A percentile compares a stretch with the other conserved stretches of the same genome.
Conservation (phyloP, 2,113 vertebrate species). For the Podarcis raffonei region DNA sequence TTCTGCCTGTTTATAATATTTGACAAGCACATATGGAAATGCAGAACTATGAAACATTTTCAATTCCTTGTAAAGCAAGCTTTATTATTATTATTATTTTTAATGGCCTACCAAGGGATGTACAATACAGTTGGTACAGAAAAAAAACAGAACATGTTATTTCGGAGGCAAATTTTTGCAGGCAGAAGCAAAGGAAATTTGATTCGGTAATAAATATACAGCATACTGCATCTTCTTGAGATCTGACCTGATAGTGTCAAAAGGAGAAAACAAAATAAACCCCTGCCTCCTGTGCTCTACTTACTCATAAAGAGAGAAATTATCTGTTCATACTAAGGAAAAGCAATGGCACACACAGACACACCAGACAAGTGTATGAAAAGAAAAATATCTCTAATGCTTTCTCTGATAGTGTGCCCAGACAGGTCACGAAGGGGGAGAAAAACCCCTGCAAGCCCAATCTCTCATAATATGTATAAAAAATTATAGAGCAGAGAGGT, state of each 20-base stretch:
- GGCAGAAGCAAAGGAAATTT: constrained; percentile 43
- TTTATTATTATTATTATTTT: constrained; percentile 23
- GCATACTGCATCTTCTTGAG: constrained; percentile 12
- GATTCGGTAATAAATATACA: constrained; percentile 34
- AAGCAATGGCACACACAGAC: constrained; percentile 62
- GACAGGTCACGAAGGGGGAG: constrained; percentile 25
- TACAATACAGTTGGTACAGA: no score
- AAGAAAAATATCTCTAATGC: constrained; percentile 69
- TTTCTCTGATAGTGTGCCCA: constrained; percentile 46
- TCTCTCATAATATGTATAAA: constrained; percentile 13
- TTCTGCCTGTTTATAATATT: background rate
- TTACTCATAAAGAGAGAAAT: constrained; percentile 46
- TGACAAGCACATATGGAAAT: background rate
- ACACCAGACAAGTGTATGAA: constrained; percentile 67
- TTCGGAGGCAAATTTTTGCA: constrained; percentile 37
- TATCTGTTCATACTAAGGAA: constrained; percentile 60
- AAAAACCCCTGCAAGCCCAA: constrained; percentile 26
- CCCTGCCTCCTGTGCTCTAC: constrained; percentile 22
- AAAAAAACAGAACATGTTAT: background rate
- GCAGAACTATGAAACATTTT: constrained; percentile 38
- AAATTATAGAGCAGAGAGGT: constrained; percentile 40
- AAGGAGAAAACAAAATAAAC: constrained; percentile 9
- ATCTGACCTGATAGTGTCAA: constrained; percentile 44
- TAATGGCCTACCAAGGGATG: background rate
- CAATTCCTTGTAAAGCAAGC: constrained; percentile 28